Evolutionary conservation across 2,113 vertebrate species (phyloP), one percentile per base, ranked within the genome.

Genomic region (Thryonomys swinderianus): DNA sequence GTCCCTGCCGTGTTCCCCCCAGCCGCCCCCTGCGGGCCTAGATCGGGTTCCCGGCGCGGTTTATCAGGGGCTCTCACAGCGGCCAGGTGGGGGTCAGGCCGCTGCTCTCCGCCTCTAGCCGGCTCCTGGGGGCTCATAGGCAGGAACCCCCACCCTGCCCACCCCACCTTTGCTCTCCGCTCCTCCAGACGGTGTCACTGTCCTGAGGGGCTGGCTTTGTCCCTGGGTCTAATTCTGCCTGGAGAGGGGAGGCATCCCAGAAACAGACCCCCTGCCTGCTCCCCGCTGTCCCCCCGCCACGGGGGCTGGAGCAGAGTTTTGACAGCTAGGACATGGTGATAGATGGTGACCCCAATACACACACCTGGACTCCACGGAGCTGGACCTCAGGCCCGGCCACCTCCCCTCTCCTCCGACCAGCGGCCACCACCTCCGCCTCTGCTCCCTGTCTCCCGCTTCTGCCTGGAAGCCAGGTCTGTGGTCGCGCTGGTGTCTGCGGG

Each of bases 121-220:
- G 34, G 57, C 73, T 67, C 23, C 34, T 62, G 61, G 27, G 83
- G 57, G n/a, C 17, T 61, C 73, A 25, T 30, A 67, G 45, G 57
- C 1, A 1, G 66, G 71, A 53, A 73, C 34, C 32, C 59, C 64
- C 45, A 4, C 37, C 55, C 27, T 0, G 3, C 34, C 32, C 1
- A 0, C 61, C 61, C 12, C 20, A 0, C 1, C 67, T 55, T 11
- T 0, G 30, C 69, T 7, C 12, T 5, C n/a, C 16, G 20, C 12
- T 48, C 69, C 69, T 42, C 51, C 17, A 13, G 76, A 55, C 34
- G 13, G 9, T 79, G 76, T 30, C 48, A 4, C 48, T 20, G 76
- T 13, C 51, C 76, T 34, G 17, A 3, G 34, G 32, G 18, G 32
- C 30, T 4, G 16, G 48, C n/a, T 69, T n/a, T 37, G 51, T 55